Evolutionary conservation across 2,797 vertebrate species (phyloP), one percentile per base, ranked within the genome.

Genomic region (Limnodromus scolopaceus): DNA sequence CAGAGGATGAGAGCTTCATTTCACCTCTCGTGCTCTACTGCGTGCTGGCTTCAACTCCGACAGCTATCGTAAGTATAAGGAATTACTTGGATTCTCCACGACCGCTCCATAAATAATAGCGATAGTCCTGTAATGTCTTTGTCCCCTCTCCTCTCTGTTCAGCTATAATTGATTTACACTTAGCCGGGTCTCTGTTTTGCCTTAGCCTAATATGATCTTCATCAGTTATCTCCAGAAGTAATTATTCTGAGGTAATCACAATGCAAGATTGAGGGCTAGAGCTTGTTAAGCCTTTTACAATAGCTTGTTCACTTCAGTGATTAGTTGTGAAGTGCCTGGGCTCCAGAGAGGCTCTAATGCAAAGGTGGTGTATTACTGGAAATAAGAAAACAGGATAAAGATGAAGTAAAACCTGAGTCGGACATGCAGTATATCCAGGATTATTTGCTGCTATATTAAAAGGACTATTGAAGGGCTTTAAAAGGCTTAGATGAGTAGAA

Each of bases 21-120:
- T 98, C 99, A 15, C 99, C 99, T 3, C 98, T 99, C 94, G 98
- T 99, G 97, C 98, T 99, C 41, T 99, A 99, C 96, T 99, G 99
- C 34, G 99, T 99, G 96, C 98, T 99, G 97, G 99, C 99, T 58
- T 99, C 99, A 32, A 98, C 98, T 25, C 99, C 99, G 5, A 99
- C 99, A 16, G 98, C 99, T 45, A 98, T 99, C 69, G 99, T 99
- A 98, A 99, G 99, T 99, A 98, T 69, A 75, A 92, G 83, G 64
- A 66, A 72, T 83, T 32, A 91, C 32, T 90, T 82, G 57, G 77
- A 70, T 95, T 93, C 78, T 79, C 81, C 55, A 9, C 5, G 22
- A 78, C 69, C 4, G 16, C 53, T 83, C 49, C 38, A 38, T 84
- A 48, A 81, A 76, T 30, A 76, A 76, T 41, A 57, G 27, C 61